Conservation (phyloP, 1,140 invertebrate species). For the Ceratosolen solmsi region DNA sequence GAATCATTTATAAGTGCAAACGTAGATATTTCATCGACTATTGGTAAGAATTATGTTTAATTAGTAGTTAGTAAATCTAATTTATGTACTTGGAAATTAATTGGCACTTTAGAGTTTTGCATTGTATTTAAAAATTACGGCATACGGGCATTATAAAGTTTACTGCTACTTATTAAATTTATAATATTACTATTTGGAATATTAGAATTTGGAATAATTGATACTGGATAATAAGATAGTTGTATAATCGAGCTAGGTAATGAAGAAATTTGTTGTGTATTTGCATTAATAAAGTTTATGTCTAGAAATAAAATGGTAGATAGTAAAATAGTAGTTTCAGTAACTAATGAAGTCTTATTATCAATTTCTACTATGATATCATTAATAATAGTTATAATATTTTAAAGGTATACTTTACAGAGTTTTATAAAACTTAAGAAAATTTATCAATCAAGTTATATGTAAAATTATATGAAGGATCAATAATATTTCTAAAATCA, state of each 20-base stretch:
- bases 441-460: too few species aligned
- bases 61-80: constrained; percentile 49
- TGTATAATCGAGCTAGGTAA: too few species aligned
- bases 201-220: constrained; percentile 1
- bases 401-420: too few species aligned
- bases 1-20: constrained; percentile 28
- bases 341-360: constrained; percentile 35
- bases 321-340: constrained; percentile 27
- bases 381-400: constrained; percentile 46
- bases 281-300: constrained; percentile 10
- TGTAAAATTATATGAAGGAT: too few species aligned
- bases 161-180: constrained; percentile 11
- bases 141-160: constrained; percentile 24
- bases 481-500: too few species aligned
- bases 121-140: constrained; percentile 15
- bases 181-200: constrained; percentile 19
- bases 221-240: constrained; percentile 17
- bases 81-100: background rate
- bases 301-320: background rate
- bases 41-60: constrained; percentile 34
- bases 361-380: constrained; percentile 41
- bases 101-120: background rate
- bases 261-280: constrained; percentile 15
- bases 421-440: too few species aligned
- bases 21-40: constrained; percentile 30